These are phyloP conservation scores for Diaphora mendica DNA, from an alignment of 2,888 invertebrate species.

Conservation along the genomic window DNA sequence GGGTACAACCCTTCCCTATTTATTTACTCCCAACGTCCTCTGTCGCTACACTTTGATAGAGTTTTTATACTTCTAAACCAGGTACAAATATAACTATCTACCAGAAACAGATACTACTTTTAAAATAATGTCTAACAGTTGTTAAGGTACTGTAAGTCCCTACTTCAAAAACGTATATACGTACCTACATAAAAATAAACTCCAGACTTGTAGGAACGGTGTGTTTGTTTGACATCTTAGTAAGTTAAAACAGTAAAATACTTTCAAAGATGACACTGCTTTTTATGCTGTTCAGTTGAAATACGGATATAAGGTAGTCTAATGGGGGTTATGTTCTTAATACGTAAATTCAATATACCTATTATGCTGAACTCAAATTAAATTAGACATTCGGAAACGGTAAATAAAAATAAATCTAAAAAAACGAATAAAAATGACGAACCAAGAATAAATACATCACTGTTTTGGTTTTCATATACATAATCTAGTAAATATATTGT, in stretches of 20 bases:
- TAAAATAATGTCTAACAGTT: background rate
- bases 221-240: background rate
- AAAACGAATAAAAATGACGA: background rate
- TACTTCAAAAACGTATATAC: background rate
- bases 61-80: conserved; percentile 61
- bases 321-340: background rate
- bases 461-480: background rate
- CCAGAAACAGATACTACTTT: background rate
- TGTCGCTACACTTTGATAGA: conserved; percentile 69
- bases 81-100: conserved; percentile 2
- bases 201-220: background rate
- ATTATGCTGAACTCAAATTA: background rate
- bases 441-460: background rate
- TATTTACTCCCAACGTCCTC: conserved; percentile 71
- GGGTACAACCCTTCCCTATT: conserved; percentile 77
- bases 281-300: background rate
- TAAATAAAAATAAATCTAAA: too few relatives aligned
- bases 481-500: conserved; percentile 3
- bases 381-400: background rate
- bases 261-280: background rate
- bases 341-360: background rate
- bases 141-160: background rate
- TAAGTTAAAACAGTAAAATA: background rate
- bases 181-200: background rate
- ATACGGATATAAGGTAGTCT: background rate